phyloP scores from a whole-genome alignment of 1,140 invertebrate genomes.

The Drosophila pseudoananassae region DNA sequence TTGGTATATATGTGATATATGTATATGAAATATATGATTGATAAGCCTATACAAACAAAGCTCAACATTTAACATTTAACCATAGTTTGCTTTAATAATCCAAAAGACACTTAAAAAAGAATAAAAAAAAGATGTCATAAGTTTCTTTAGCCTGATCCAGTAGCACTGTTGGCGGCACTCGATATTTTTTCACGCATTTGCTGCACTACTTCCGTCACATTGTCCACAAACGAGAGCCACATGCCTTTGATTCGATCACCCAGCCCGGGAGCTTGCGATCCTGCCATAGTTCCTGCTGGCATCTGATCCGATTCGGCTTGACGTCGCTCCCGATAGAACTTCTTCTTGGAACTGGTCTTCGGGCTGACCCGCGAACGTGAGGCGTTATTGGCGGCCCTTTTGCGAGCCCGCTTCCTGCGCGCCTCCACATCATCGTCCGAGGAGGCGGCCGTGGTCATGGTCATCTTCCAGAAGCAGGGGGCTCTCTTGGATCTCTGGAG shows the following conservation, averaged over 20 bases:
- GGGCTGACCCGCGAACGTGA: slow-evolving; percentile 40
- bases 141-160: not conserved
- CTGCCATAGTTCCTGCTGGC: slow-evolving; percentile 24
- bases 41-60: no score
- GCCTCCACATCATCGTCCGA: slow-evolving; percentile 63
- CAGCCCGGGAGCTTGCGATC: slow-evolving; percentile 10
- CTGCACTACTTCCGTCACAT: slow-evolving; percentile 45
- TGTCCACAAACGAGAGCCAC: slow-evolving; percentile 54
- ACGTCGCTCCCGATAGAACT: slow-evolving; percentile 34
- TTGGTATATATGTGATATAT: no score
- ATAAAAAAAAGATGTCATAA: slow-evolving; percentile 1
- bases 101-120: not conserved
- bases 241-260: slow-evolving; percentile 45
- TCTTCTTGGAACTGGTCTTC: slow-evolving; percentile 50
- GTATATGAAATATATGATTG: no score
- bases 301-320: slow-evolving; percentile 19
- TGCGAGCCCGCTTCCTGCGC: slow-evolving; percentile 33
- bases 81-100: not conserved
- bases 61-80: not conserved
- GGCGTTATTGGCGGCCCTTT: slow-evolving; percentile 60
- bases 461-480: slow-evolving; percentile 54
- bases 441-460: slow-evolving; percentile 23
- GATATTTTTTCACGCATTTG: slow-evolving; percentile 51
- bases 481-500: slow-evolving; percentile 25
- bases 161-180: slow-evolving; percentile 2